phyloP scores from a whole-genome alignment of 2,113 vertebrate genomes.

The Pachypanchax playfairii region DNA sequence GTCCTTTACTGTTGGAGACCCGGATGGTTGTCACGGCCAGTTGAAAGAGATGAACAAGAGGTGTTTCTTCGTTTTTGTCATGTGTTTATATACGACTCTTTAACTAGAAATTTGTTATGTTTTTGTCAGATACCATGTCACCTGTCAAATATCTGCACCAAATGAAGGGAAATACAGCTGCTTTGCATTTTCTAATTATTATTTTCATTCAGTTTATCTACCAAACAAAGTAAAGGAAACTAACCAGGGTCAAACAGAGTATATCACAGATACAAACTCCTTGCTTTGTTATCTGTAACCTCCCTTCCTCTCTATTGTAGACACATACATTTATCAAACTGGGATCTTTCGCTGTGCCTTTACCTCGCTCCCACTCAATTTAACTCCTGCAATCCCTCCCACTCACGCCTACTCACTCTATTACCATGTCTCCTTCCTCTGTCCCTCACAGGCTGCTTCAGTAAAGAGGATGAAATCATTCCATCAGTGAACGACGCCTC shows the following conservation, averaged over 20 bases:
- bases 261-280: neutral
- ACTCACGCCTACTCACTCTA: constrained; percentile 43
- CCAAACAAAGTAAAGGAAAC: too few species aligned
- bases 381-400: constrained; percentile 38
- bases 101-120: constrained; percentile 30
- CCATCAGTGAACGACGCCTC: constrained; percentile 64
- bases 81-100: constrained; percentile 19
- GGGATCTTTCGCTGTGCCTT: constrained; percentile 14
- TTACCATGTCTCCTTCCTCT: constrained; percentile 25
- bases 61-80: constrained; percentile 28
- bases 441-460: constrained; percentile 47
- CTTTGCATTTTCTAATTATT: too few species aligned
- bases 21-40: constrained; percentile 47
- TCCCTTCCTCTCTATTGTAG: constrained; percentile 3
- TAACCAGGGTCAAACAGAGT: too few species aligned
- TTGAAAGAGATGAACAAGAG: constrained; percentile 37
- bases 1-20: constrained; percentile 44
- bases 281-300: constrained; percentile 21
- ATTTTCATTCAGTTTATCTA: too few species aligned
- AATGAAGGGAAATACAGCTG: too few species aligned
- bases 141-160: too few species aligned
- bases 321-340: constrained; percentile 26
- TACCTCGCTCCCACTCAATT: constrained; percentile 29
- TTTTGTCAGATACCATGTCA: too few species aligned
- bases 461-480: constrained; percentile 73